Evolutionary conservation across 1,140 invertebrate species (phyloP), one percentile per base, ranked within the genome.

Genomic region (Metaphire vulgaris): DNA sequence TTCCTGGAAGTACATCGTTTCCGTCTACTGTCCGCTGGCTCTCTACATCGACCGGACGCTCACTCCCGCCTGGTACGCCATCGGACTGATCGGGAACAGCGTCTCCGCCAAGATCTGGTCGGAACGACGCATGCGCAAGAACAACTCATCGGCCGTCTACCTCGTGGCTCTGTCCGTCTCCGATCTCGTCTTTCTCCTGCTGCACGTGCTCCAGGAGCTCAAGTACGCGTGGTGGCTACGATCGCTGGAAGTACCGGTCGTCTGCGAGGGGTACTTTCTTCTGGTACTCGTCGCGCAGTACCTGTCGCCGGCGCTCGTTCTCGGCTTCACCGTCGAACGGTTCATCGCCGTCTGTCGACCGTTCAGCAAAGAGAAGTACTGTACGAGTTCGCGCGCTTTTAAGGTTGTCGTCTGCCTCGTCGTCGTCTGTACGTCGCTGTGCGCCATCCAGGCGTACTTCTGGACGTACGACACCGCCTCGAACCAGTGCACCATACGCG

Each of bases 281-380:
- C 33, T 84, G 0, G 83, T 80, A 76, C 65, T 85, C 14, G 78
- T 81, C 33, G 75, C 80, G 15, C 83, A 86, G 78, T 83, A 84
- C 74, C 78, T 84, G 66, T 84, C 84, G 1, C 83, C 84, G 0
- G 74, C 83, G n/a, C 78, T 86, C 12, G 85, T 85, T 32, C 78
- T 87, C 14, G 94, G 92, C 0, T 96, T 98, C 31, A 98, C 96
- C 0, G 89, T 97, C 78, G 96, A 99, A 86, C 89, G 96, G 66
- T 98, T 94, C 87, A 92, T 98, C 56, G 95, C 96, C 0, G 95
- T 99, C 0, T 97, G 95, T 83, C 94, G 96, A 86, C 96, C 95
- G 0, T 88, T 98, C n/a, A 89, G 90, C 77, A 93, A 93, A 0
- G 97, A 94, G 0, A 94, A 94, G 80, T 90, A 92, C 84, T 95